These are phyloP conservation scores for Diglossa cyanea DNA, from an alignment of 2,797 vertebrate species.

Conservation along the genomic window DNA sequence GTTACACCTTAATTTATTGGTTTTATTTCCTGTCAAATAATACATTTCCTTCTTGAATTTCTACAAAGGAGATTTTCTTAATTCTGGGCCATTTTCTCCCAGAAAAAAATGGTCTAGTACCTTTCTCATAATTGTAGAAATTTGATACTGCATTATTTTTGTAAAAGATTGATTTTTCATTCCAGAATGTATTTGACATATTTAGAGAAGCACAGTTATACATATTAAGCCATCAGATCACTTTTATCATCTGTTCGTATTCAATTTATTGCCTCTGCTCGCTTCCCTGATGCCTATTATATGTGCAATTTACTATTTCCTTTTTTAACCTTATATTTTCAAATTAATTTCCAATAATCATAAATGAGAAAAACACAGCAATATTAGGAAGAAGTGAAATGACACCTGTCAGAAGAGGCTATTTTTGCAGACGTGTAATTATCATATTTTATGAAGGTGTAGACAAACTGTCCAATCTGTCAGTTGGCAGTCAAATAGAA, in stretches of 20 bases:
- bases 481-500: neutral
- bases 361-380: neutral
- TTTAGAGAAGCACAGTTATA: neutral
- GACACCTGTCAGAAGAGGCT: neutral
- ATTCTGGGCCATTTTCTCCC: neutral
- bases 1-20: neutral
- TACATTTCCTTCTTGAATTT: neutral
- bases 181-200: neutral
- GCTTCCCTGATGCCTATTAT: neutral
- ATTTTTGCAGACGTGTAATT: neutral
- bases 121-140: neutral
- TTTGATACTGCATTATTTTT: neutral
- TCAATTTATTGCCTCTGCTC: neutral
- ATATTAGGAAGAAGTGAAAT: neutral
- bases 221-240: neutral
- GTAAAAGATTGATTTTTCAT: neutral
- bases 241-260: neutral
- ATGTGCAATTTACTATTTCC: neutral
- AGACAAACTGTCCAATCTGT: neutral
- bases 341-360: neutral
- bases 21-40: neutral
- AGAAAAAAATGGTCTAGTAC: neutral
- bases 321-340: neutral
- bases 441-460: neutral
- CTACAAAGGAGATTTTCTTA: neutral